Conservation (phyloP, 2,113 vertebrate species). For the Heteronetta atricapilla region DNA sequence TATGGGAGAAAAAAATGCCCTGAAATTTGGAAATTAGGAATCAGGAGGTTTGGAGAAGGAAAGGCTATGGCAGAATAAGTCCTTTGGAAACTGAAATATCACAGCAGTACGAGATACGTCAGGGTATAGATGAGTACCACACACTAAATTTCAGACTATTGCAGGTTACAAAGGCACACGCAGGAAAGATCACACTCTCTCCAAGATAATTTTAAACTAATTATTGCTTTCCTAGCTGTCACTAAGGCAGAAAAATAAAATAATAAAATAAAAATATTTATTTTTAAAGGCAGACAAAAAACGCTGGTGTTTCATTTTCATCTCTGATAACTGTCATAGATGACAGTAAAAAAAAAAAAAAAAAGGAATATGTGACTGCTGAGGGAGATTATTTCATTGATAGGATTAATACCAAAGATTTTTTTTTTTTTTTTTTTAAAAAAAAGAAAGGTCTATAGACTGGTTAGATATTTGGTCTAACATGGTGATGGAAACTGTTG, state of each 20-base stretch:
- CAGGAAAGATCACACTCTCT: not conserved
- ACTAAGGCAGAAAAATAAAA: not conserved
- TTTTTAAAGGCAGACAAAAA: not conserved
- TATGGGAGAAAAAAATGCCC: rapidly evolving
- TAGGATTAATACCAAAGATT: not conserved
- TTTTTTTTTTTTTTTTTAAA: too few species aligned
- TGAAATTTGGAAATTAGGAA: not conserved
- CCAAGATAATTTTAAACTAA: not conserved
- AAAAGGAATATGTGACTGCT: not conserved
- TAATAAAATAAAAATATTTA: not conserved
- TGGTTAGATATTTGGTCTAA: not conserved
- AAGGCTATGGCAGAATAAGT: not conserved
- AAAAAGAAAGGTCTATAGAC: not conserved
- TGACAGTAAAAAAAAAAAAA: not conserved
- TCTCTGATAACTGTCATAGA: not conserved
- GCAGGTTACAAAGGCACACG: not conserved
- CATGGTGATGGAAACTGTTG: not conserved
- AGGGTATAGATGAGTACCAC: not conserved
- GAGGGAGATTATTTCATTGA: not conserved
- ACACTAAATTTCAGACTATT: not conserved
- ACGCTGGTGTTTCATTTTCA: not conserved
- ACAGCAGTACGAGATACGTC: not conserved
- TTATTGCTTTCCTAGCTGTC: not conserved
- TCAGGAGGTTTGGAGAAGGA: not conserved
- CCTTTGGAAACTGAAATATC: not conserved